phyloP scores from a whole-genome alignment of 2,888 invertebrate genomes.

The Petrophora chlorosata region DNA sequence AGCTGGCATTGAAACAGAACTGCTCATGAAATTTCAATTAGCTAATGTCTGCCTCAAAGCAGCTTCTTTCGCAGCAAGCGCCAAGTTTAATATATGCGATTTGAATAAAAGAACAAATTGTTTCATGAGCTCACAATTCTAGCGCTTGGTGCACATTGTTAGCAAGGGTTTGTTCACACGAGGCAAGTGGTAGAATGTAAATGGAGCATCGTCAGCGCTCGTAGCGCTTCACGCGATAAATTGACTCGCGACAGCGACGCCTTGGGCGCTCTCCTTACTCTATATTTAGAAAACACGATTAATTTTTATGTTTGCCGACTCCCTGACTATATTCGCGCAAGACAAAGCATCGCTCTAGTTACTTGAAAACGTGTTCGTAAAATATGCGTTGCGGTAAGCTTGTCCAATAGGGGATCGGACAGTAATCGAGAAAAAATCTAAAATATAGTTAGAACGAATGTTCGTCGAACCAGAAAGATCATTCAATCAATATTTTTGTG shows the following conservation, averaged over 20 bases:
- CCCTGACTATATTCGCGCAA: not conserved
- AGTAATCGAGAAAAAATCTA: no score
- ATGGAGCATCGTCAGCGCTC: conserved; percentile 42
- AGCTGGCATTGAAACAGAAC: conserved; percentile 32
- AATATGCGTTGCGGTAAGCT: not conserved
- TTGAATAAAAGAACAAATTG: conserved; percentile 25
- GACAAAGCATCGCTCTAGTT: not conserved
- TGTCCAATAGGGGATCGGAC: no score
- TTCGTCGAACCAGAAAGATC: no score
- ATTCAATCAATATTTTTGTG: no score
- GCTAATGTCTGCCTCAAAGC: conserved; percentile 23
- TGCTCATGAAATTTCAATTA: conserved; percentile 43
- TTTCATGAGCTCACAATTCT: conserved; percentile 7
- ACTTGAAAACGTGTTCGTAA: not conserved
- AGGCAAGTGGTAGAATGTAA: conserved; percentile 45
- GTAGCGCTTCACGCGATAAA: conserved; percentile 48
- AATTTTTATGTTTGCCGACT: conserved; percentile 20
- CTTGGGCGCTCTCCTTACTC: conserved; percentile 42
- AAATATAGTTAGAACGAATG: no score
- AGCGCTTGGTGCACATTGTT: conserved; percentile 16
- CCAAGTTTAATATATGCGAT: conserved; percentile 9
- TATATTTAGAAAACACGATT: conserved; percentile 44
- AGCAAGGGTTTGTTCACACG: conserved; percentile 35
- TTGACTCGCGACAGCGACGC: conserved; percentile 44
- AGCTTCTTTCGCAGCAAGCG: no score